Conservation (phyloP, 2,113 vertebrate species). For the Microcebus lehilahytsara region DNA sequence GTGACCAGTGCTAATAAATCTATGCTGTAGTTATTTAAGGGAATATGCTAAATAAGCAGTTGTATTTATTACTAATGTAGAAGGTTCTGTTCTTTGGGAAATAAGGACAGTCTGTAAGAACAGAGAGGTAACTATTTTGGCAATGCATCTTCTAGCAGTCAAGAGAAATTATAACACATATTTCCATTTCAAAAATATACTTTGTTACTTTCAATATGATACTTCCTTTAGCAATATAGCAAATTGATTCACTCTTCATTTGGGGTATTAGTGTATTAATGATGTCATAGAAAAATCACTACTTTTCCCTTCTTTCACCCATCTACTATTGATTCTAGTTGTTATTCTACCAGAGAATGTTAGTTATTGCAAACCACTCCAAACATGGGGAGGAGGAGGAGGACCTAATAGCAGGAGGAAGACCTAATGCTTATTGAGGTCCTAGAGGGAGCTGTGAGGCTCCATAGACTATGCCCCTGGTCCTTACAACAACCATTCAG, state of each 20-base stretch:
- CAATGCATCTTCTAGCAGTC: not conserved
- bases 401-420: not conserved
- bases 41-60: conserved; percentile 47
- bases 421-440: not conserved
- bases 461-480: not conserved
- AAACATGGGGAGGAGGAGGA: too few relatives aligned
- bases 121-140: not conserved
- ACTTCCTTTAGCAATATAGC: not conserved
- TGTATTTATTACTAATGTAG: conserved; percentile 47
- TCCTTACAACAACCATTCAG: not conserved
- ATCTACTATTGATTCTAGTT: not conserved
- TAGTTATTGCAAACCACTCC: not conserved
- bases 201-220: not conserved
- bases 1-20: conserved; percentile 14
- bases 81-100: conserved; percentile 52
- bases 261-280: not conserved
- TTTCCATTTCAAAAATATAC: conserved; percentile 13
- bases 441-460: not conserved
- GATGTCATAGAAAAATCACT: not conserved
- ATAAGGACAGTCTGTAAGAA: not conserved
- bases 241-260: not conserved
- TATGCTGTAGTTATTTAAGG: conserved; percentile 56
- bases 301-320: not conserved
- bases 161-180: not conserved
- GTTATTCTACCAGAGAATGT: not conserved